Evolutionary conservation across 1,140 invertebrate genomes (phyloP).

Genomic region (Bombus breviceps): DNA sequence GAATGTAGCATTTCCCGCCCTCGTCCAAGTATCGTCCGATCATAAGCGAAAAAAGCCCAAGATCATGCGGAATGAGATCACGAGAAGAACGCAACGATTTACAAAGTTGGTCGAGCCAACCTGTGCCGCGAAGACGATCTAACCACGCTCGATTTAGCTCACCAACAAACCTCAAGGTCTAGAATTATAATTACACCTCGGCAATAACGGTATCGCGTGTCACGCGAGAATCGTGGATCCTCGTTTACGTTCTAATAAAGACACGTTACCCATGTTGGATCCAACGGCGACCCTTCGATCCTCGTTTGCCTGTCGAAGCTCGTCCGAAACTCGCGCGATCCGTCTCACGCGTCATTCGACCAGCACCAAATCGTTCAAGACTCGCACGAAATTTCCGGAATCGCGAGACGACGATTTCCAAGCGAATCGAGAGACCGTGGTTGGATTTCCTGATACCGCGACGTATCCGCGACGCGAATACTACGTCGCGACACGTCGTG

Average conservation of each 20-base stretch:
- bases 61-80: neutral
- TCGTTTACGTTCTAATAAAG: neutral
- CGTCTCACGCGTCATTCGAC: neutral
- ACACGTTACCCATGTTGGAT: neutral
- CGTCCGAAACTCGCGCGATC: too few species aligned
- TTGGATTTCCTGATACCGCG: neutral
- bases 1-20: neutral
- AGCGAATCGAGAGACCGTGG: neutral
- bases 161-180: conserved; percentile 17
- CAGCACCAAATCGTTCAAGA: neutral
- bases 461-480: too few species aligned
- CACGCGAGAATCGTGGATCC: conserved; percentile 11
- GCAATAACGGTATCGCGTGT: conserved; percentile 43
- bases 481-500: neutral
- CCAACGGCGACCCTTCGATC: neutral
- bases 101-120: neutral
- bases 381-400: too few species aligned
- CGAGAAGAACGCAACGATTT: neutral
- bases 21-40: neutral
- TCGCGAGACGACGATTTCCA: neutral
- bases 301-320: too few species aligned
- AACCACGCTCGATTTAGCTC: conserved; percentile 27
- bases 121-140: neutral
- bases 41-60: neutral
- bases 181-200: conserved; percentile 37